Evolutionary conservation across 2,888 invertebrate genomes (phyloP).

Genomic region (Trachelus iudaicus): DNA sequence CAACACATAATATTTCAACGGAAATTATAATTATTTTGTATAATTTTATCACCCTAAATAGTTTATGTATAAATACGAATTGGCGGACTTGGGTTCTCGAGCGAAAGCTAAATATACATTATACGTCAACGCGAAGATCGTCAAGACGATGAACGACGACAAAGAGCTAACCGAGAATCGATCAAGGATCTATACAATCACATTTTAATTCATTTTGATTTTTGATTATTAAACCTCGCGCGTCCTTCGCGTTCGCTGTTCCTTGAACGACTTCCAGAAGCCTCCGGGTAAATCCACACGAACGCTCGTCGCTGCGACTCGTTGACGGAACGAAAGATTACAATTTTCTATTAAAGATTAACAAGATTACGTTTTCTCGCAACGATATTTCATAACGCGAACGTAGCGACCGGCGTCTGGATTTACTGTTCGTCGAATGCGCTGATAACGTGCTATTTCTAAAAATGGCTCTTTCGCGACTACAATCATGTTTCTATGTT

Average conservation of each 20-base stretch:
- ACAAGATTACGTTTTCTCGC: neutral
- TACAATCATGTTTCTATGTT: neutral
- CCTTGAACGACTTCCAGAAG: neutral
- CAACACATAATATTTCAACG: conserved; percentile 63
- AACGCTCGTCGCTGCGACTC: neutral
- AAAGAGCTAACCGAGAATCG: neutral
- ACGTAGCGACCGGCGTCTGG: neutral
- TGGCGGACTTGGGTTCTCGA: neutral
- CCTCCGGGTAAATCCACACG: neutral
- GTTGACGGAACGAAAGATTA: neutral
- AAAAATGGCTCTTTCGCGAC: neutral
- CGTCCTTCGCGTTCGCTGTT: neutral
- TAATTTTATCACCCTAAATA: neutral
- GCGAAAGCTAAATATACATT: neutral
- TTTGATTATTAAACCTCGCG: neutral
- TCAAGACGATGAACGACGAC: neutral
- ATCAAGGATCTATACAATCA: neutral
- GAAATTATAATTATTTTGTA: conserved; percentile 28
- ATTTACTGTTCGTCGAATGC: neutral
- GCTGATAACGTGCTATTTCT: neutral
- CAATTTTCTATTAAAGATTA: neutral
- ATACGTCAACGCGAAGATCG: neutral
- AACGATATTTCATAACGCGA: neutral
- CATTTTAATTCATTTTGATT: neutral
- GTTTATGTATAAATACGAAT: neutral